Base-by-base conservation (phyloP, 2,113 vertebrate genomes). In the Microtus pennsylvanicus region DNA sequence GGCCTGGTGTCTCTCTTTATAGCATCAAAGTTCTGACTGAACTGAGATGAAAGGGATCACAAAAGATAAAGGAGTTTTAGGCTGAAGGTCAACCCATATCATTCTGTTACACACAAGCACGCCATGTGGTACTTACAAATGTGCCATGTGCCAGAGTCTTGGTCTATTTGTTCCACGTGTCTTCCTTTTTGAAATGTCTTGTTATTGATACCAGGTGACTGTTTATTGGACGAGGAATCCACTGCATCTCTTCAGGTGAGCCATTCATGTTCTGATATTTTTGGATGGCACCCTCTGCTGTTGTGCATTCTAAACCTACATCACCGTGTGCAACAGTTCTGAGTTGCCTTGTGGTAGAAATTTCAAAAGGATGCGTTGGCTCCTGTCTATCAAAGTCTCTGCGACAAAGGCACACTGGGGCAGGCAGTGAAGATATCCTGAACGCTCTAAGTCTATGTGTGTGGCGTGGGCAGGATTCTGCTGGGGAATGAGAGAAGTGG, bases 51-150 rank as follows among this genome's bases (percentile, higher is more conserved):
- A 95, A 87, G 50, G 30, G 12, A 69, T 95, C 12, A 63, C 21
- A 94, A 47, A 82, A 86, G 45, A 85, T 82, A 81, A 87, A 96
- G 47, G 82, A 85, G 5, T 14, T 95, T 89, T 82, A 17, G 58
- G 30, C 35, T 38, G n/a, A 86, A 74, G 4, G 21, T 82, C 52
- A 75, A 14, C 69, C 81, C 52, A 7, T 86, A 33, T 42, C 87
- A 47, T n/a, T 65, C 75, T 52, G 86, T 77, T 78, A 65, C 52
- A 65, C 42, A 65, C 28, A 42, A 45, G n/a, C 19, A 42, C 24
- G 72, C 1, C 38, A 12, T 75, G 72, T 75, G 33, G 17, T 69
- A n/a, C 16, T 78, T 91, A n/a, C 75, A 50, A 21, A 19, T 12
- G 42, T 77, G 35, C n/a, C 24, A 4, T n/a, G 26, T 82, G 45